Evolutionary conservation across 2,888 invertebrate genomes (phyloP).

Genomic region (Sipha maydis): DNA sequence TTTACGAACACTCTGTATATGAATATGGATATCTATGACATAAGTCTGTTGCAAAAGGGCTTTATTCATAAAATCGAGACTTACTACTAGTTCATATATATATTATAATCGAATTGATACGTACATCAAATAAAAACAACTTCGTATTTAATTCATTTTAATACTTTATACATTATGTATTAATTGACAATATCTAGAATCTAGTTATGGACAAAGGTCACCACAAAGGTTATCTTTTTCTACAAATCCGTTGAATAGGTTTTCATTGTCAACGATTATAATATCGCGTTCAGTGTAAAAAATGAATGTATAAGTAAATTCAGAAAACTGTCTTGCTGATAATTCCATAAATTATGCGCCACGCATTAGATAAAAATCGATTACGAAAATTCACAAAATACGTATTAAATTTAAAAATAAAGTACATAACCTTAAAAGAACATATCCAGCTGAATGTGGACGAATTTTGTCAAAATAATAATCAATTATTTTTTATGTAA

Average conservation of each 20-base stretch:
- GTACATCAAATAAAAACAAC: neutral
- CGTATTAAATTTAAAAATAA: neutral
- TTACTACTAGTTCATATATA: neutral
- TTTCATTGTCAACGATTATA: constrained; percentile 2
- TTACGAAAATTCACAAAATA: neutral
- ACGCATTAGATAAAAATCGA: neutral
- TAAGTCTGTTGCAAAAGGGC: neutral
- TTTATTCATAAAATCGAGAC: neutral
- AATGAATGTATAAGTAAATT: neutral
- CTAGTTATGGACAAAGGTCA: neutral
- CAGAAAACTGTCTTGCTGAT: neutral
- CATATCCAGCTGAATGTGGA: no score
- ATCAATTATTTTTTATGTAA: no score
- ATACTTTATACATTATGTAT: neutral
- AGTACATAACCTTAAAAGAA: no score
- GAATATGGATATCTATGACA: neutral
- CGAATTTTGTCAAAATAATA: no score
- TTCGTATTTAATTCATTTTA: neutral
- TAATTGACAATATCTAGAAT: neutral
- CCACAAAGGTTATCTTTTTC: neutral
- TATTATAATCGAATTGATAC: neutral
- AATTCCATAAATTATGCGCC: neutral
- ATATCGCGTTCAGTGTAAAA: neutral
- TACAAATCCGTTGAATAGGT: neutral
- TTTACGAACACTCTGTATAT: neutral